phyloP scores from a whole-genome alignment of 2,113 vertebrate species.

The Clarias batrachus region DNA sequence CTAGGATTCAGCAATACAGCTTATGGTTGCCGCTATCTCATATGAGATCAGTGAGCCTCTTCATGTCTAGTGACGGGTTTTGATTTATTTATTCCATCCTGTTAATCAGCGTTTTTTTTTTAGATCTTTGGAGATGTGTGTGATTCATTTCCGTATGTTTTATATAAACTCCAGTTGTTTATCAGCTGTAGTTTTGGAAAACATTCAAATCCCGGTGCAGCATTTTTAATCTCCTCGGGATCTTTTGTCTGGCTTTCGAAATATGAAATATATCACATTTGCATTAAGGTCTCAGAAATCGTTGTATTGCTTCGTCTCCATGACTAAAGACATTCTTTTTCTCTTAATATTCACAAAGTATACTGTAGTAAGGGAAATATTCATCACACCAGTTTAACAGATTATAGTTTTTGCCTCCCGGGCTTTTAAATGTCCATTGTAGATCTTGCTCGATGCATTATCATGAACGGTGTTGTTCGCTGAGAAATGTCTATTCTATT shows the following conservation, averaged over 20 bases:
- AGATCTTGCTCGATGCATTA: slow-evolving; percentile 25
- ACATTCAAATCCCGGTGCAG: neutral
- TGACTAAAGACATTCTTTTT: slow-evolving; percentile 44
- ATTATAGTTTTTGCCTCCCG: slow-evolving; percentile 44
- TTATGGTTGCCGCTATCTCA: neutral
- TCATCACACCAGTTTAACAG: slow-evolving; percentile 41
- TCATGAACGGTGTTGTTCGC: slow-evolving; percentile 29
- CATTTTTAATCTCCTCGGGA: slow-evolving; percentile 4
- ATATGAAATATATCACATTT: slow-evolving; percentile 3
- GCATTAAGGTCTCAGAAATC: slow-evolving; percentile 14
- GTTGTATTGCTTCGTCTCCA: slow-evolving; percentile 8
- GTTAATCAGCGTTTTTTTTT: slow-evolving; percentile 6
- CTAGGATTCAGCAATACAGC: neutral
- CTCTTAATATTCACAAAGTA: slow-evolving; percentile 27
- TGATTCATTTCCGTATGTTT: neutral
- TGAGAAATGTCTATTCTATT: slow-evolving; percentile 31
- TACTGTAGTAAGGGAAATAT: slow-evolving; percentile 22
- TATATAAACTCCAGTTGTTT: neutral
- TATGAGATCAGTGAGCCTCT: neutral
- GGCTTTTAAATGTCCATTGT: slow-evolving; percentile 25
- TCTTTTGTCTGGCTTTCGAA: neutral
- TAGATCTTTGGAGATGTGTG: slow-evolving; percentile 3
- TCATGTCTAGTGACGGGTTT: neutral
- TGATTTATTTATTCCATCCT: slow-evolving; percentile 6
- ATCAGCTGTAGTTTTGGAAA: neutral